Conservation (phyloP, 2,797 vertebrate species). For the Labroides dimidiatus region DNA sequence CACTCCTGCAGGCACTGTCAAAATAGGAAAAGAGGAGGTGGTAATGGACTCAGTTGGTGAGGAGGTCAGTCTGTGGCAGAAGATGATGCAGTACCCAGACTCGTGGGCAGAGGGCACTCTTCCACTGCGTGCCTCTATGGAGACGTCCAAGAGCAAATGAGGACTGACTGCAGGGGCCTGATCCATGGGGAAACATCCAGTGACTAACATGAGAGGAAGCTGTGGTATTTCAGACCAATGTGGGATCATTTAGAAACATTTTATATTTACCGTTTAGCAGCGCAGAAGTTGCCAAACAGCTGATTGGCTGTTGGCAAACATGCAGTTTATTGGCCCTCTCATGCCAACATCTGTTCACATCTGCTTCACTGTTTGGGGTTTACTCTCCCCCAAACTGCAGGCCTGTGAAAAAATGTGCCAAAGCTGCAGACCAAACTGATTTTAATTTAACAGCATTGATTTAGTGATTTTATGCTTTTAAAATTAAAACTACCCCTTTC, state of each 20-base stretch:
- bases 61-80: constrained; percentile 95
- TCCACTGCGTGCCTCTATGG: constrained; percentile 92
- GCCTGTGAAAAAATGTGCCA: constrained; percentile 42
- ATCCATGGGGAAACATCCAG: not conserved
- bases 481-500: constrained; percentile 8
- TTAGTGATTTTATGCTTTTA: constrained; percentile 32
- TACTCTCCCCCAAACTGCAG: not conserved
- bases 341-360: constrained; percentile 26
- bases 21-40: constrained; percentile 82
- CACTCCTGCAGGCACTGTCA: constrained; percentile 63
- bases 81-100: constrained; percentile 96
- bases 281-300: constrained; percentile 16
- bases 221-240: constrained; percentile 27
- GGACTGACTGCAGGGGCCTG: constrained; percentile 47
- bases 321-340: not conserved
- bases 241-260: constrained; percentile 23
- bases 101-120: constrained; percentile 98
- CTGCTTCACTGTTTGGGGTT: constrained; percentile 1
- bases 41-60: constrained; percentile 91
- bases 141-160: constrained; percentile 77
- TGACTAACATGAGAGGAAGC: constrained; percentile 8
- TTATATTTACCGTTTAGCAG: constrained; percentile 16
- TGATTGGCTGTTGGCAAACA: constrained; percentile 3
- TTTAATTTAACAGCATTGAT: constrained; percentile 21
- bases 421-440: constrained; percentile 34